Conservation (phyloP, 2,888 invertebrate species). For the Drosophila nigricruria region DNA sequence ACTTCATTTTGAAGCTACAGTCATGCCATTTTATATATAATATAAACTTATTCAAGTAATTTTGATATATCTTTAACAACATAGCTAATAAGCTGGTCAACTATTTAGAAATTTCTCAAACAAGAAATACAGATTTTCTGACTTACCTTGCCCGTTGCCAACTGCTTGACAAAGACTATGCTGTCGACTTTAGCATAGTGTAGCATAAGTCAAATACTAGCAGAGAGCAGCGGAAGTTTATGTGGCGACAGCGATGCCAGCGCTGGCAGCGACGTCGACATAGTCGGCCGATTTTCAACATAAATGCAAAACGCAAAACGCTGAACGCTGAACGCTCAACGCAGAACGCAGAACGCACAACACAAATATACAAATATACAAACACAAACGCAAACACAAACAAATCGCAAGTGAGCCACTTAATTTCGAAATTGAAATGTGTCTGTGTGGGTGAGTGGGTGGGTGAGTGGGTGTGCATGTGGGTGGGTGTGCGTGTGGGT, state of each 20-base stretch:
- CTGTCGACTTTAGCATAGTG: constrained; percentile 32
- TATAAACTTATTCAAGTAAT: background rate
- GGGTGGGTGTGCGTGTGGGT: constrained; percentile 9
- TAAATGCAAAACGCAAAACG: constrained; percentile 48
- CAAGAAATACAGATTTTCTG: background rate
- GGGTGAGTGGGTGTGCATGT: constrained; percentile 18
- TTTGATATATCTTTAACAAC: background rate
- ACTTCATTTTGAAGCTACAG: background rate
- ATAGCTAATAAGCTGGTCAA: background rate
- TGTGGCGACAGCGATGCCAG: constrained; percentile 37
- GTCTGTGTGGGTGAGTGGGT: constrained; percentile 14
- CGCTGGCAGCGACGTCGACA: constrained; percentile 27
- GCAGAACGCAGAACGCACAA: constrained; percentile 34
- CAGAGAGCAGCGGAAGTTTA: constrained; percentile 56
- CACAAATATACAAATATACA: constrained; percentile 52
- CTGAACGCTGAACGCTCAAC: constrained; percentile 35
- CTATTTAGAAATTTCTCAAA: background rate
- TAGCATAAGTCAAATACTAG: constrained; percentile 54
- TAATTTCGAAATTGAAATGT: constrained; percentile 78
- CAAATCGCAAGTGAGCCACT: constrained; percentile 71
- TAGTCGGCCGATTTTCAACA: constrained; percentile 50
- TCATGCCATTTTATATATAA: background rate
- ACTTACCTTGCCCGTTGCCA: background rate
- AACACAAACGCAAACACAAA: constrained; percentile 43
- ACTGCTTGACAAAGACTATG: constrained; percentile 34